Conservation (phyloP, 2,113 vertebrate genomes). For the Myrmophylax atrothorax region DNA sequence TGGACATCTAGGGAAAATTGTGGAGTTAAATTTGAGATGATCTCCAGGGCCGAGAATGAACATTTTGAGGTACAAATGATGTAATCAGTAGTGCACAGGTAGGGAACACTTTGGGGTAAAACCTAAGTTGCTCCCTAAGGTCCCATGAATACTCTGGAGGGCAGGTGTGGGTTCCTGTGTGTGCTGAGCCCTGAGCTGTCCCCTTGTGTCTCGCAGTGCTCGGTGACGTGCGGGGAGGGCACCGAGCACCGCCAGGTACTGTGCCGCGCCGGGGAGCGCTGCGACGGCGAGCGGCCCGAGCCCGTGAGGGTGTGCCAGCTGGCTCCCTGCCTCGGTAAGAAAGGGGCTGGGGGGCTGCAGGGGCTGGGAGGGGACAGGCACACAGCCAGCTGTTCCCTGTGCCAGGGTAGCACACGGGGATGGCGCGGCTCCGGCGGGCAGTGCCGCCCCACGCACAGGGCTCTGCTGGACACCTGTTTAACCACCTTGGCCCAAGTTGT, state of each 20-base stretch:
- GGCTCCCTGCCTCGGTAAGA: constrained; percentile 85
- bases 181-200: background rate
- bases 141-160: rapidly evolving
- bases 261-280: constrained; percentile 85
- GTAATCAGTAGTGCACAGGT: background rate
- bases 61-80: background rate
- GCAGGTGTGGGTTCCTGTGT: background rate
- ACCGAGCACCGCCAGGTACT: constrained; percentile 82
- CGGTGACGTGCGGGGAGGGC: constrained; percentile 92
- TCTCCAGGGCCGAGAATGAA: background rate
- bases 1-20: background rate
- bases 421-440: background rate
- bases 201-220: constrained; percentile 79
- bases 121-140: background rate
- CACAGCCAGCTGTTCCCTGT: background rate
- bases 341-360: rapidly evolving
- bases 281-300: constrained; percentile 85
- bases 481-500: rapidly evolving
- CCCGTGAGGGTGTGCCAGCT: constrained; percentile 78
- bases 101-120: background rate
- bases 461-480: background rate
- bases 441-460: rapidly evolving
- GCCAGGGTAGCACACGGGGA: background rate
- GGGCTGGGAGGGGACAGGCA: background rate
- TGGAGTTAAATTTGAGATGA: background rate